Base-by-base conservation (phyloP, 2,888 invertebrate genomes). In the Patella depressa region DNA sequence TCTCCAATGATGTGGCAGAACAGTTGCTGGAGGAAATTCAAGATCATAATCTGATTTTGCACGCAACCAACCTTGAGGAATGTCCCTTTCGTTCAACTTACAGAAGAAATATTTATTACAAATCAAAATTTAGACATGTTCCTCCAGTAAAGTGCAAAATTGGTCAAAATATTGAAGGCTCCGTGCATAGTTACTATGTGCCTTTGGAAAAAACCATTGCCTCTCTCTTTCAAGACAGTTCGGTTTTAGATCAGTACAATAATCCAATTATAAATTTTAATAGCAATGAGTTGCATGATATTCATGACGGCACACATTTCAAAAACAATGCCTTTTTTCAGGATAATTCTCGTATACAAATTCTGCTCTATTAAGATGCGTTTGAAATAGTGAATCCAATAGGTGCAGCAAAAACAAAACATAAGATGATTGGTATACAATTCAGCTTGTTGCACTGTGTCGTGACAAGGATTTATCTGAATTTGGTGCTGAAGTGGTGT, bases 91-190 rank as follows among this genome's bases (percentile, higher is more conserved):
- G 59, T 59, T 59, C 59, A 59, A 59, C 59, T 59, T 59, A 59
- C 59, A 59, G 59, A 59, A 59, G 59, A n/a, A 59, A 59, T 59
- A 59, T 59, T 59, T 59, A 59, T 59, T 59, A 59, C 59, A 59
- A 59, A 59, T 59, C 59, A 59, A 59, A 59, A 59, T 59, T 59
- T 59, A 59, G 59, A 59, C 59, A 59, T 59, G 59, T 59, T 59
- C 59, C 59, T 59, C 59, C 59, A 59, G 59, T 59, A 59, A 59
- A 59, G 15, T 59, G 59, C 15, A 59, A 55, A 59, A 59, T 59
- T 59, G 59, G 11, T 59, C 59, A 59, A 59, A 59, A 59, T 59
- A 59, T 59, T 59, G n/a, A 59, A 59, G 59, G 59, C n/a, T n/a
- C 59, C n/a, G 59, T 59, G 15, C n/a, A 59, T 59, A 59, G 59